Evolutionary conservation across 2,888 invertebrate species (phyloP), one percentile per base, ranked within the genome.

Genomic region (Epirrita christyi): DNA sequence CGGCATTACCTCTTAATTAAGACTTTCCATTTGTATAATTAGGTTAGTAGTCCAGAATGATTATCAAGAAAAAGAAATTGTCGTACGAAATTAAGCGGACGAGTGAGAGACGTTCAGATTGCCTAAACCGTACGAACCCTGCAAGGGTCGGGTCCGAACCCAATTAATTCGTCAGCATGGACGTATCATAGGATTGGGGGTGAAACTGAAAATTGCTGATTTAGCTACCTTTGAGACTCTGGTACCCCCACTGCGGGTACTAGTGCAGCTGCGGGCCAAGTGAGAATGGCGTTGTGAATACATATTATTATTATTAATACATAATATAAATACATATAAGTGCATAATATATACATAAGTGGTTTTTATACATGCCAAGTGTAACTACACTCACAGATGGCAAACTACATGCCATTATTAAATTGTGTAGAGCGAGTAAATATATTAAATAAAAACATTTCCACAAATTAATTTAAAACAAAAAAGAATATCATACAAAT

Each of bases 61-160:
- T 60, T 65, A 65, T 63, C 59, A 65, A 57, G 60, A 67, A 67
- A 67, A 67, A 63, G 61, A 63, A 67, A 65, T 64, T 64, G 64
- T 64, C 63, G 66, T 57, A 55, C 57, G 66, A 76, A 80, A 80
- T 78, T 79, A 78, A 73, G 70, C 71, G 73, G 62, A 72, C 53
- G 59, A 71, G 63, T 66, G 68, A 71, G 60, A 53, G 60, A 53
- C 53, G 70, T 69, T 64, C 59, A 76, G 78, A 81, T 83, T 81
- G 79, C 78, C 80, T 75, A 75, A 78, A 81, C 66, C 50, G 55
- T 52, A 37, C 70, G 70, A 75, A 74, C 74, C 81, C 70, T 81
- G 81, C 81, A 81, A 82, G 86, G 86, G 68, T 63, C 58, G 62
- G 63, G 58, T 59, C 54, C 57, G 63, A 55, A 66, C 63, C 70